Evolutionary conservation across 1,140 invertebrate species (phyloP).

Genomic region (Olivierus martensii): DNA sequence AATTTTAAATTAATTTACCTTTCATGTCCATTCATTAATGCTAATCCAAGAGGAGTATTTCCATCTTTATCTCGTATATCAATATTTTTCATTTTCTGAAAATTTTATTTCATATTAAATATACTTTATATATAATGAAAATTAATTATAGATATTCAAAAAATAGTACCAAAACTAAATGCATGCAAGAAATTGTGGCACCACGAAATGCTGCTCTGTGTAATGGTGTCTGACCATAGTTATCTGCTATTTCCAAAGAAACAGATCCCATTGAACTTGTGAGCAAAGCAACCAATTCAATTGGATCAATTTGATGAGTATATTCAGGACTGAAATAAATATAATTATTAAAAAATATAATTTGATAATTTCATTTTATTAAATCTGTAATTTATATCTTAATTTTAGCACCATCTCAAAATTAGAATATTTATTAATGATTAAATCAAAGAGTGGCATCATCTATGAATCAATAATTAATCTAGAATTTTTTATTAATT

Average conservation of each 20-base stretch:
- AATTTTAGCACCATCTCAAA: no score
- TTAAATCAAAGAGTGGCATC: no score
- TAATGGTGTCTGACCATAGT: conserved; percentile 30
- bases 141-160: background rate
- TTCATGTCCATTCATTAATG: conserved; percentile 33
- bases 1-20: conserved; percentile 28
- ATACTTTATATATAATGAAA: conserved; percentile 4
- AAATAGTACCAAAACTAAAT: conserved; percentile 26
- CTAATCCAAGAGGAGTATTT: conserved; percentile 37
- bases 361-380: no score
- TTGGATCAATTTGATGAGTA: conserved; percentile 30
- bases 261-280: conserved; percentile 26
- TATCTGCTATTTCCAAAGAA: conserved; percentile 29
- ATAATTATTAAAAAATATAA: no score
- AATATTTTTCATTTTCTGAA: conserved; percentile 27
- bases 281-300: conserved; percentile 31
- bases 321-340: conserved; percentile 2
- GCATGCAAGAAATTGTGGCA: conserved; percentile 35
- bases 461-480: no score
- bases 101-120: conserved; percentile 1
- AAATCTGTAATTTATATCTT: no score
- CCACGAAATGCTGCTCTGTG: conserved; percentile 36
- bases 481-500: no score
- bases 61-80: conserved; percentile 31
- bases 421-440: no score